Evolutionary conservation across 2,113 vertebrate species (phyloP).

Genomic region (Dicaeum eximium): DNA sequence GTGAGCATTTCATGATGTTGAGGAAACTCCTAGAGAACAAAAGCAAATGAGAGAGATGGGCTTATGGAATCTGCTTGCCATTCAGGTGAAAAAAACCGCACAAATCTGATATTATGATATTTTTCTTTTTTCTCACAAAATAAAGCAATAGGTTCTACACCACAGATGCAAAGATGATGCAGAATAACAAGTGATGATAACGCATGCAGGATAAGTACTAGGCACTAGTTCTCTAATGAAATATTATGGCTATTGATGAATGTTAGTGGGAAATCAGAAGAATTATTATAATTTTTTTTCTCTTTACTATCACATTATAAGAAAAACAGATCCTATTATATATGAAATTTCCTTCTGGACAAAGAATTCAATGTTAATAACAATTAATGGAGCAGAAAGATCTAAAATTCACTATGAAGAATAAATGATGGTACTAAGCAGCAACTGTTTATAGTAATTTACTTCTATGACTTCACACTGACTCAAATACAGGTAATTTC

Average conservation of each 20-base stretch:
- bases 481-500: background rate
- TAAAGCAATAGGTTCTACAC: background rate
- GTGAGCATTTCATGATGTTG: background rate
- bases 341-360: background rate
- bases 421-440: background rate
- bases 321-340: background rate
- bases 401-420: background rate
- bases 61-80: background rate
- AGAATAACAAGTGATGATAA: background rate
- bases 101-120: fast-evolving
- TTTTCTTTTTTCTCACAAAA: background rate
- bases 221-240: background rate
- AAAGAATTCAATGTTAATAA: background rate
- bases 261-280: background rate
- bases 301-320: background rate
- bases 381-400: background rate
- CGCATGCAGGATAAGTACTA: background rate
- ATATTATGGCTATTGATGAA: background rate
- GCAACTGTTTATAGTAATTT: background rate
- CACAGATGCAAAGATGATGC: background rate
- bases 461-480: background rate
- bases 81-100: fast-evolving
- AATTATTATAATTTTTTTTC: background rate
- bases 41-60: background rate
- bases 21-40: background rate